Evolutionary conservation across 2,113 vertebrate species (phyloP).

Genomic region (Spea multiplicata): DNA sequence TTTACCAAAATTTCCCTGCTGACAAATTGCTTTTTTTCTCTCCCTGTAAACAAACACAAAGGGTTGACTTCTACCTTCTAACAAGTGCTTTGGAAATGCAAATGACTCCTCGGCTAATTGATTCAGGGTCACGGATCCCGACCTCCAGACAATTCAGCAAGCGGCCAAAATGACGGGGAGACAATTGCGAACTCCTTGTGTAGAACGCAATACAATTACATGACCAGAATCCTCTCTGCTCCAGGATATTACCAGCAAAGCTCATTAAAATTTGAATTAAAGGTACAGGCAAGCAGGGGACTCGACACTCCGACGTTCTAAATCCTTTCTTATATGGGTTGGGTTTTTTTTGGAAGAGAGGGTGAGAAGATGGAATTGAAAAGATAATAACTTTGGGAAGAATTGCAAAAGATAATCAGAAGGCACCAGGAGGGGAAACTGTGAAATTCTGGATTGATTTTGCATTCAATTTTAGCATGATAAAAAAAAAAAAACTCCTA

Average conservation of each 20-base stretch:
- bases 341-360: constrained; percentile 17
- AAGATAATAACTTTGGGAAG: constrained; percentile 35
- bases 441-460: not conserved
- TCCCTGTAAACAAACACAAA: too few relatives aligned
- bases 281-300: constrained; percentile 21
- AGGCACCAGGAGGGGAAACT: not conserved
- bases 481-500: not conserved
- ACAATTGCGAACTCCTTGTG: constrained; percentile 12
- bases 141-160: constrained; percentile 26
- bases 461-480: not conserved
- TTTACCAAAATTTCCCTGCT: too few relatives aligned
- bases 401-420: constrained; percentile 9
- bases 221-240: constrained; percentile 6
- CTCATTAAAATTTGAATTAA: constrained; percentile 47
- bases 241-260: constrained; percentile 8
- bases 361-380: constrained; percentile 37
- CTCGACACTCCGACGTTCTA: not conserved
- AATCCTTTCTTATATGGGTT: constrained; percentile 16
- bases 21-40: too few relatives aligned
- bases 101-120: constrained; percentile 35
- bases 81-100: constrained; percentile 22
- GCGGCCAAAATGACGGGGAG: constrained; percentile 21
- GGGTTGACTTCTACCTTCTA: not conserved
- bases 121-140: constrained; percentile 33
- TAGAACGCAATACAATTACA: constrained; percentile 39